A percentile compares a stretch with the other conserved stretches of the same genome.
Conservation (phyloP, 2,888 invertebrate species). For the Cancer borealis region DNA sequence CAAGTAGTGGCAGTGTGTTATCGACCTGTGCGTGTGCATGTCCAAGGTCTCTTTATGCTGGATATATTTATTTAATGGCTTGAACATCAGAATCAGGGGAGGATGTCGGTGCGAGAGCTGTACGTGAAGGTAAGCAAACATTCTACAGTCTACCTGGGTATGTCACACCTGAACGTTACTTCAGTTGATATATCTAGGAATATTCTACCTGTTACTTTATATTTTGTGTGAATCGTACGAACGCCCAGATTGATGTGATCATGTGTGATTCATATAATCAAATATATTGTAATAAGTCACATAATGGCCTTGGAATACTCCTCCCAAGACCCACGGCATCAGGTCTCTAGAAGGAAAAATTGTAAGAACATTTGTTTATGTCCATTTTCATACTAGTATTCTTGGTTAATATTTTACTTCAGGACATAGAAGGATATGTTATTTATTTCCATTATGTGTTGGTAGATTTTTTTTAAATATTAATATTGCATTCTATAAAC, state of each 20-base stretch:
- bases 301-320: neutral
- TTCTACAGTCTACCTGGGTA: neutral
- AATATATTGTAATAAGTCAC: neutral
- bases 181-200: neutral
- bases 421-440: too few species aligned
- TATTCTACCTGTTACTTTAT: neutral
- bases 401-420: too few species aligned
- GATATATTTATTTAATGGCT: neutral
- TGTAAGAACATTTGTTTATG: too few species aligned
- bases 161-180: neutral
- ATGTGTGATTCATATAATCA: neutral
- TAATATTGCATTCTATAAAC: too few species aligned
- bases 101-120: slow-evolving; percentile 71
- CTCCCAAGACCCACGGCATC: neutral
- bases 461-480: too few species aligned
- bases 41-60: neutral
- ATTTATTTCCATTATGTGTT: too few species aligned
- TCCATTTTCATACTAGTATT: too few species aligned
- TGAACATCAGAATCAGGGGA: neutral
- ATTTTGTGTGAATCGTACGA: neutral
- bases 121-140: slow-evolving; percentile 65
- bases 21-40: neutral
- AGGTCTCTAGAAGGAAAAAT: neutral
- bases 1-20: neutral
- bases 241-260: neutral